Conservation (phyloP, 1,140 invertebrate genomes). For the Trichomalopsis sarcophagae region DNA sequence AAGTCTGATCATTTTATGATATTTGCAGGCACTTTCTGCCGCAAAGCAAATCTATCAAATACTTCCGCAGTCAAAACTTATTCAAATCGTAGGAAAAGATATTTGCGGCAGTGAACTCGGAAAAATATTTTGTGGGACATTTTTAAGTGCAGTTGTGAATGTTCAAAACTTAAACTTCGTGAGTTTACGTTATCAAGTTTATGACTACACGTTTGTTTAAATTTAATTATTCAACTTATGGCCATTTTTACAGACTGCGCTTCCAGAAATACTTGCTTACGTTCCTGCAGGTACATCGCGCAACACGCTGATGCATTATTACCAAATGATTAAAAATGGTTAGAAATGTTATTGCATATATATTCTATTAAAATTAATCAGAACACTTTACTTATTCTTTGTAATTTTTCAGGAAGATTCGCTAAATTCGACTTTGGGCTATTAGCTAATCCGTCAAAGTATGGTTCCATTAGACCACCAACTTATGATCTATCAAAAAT, state of each 20-base stretch:
- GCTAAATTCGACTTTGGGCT: not conserved
- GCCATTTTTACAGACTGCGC: not conserved
- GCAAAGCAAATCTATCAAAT: not conserved
- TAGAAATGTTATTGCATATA: not conserved
- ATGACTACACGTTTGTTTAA: not conserved
- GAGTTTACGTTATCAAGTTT: not conserved
- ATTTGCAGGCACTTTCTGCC: not conserved
- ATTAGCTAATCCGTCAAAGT: not conserved
- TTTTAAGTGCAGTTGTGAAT: not conserved
- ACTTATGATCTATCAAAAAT: conserved; percentile 1
- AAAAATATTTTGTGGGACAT: not conserved
- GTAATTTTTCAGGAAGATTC: not conserved
- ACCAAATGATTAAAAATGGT: not conserved
- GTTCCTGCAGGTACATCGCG: conserved; percentile 2
- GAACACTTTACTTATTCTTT: not conserved
- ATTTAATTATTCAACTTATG: not conserved
- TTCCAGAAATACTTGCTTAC: not conserved
- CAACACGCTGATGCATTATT: not conserved
- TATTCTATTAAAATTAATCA: not conserved
- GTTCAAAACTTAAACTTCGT: not conserved
- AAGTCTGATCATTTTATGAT: not conserved
- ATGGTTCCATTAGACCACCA: not conserved
- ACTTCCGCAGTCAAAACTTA: conserved; percentile 21
- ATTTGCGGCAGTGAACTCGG: not conserved
- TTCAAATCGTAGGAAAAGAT: conserved; percentile 11